Percentiles rank a stretch among this genome's conserved stretches.
Evolutionary conservation across 1,140 invertebrate species (phyloP).

Genomic region (Saccostrea cuccullata): DNA sequence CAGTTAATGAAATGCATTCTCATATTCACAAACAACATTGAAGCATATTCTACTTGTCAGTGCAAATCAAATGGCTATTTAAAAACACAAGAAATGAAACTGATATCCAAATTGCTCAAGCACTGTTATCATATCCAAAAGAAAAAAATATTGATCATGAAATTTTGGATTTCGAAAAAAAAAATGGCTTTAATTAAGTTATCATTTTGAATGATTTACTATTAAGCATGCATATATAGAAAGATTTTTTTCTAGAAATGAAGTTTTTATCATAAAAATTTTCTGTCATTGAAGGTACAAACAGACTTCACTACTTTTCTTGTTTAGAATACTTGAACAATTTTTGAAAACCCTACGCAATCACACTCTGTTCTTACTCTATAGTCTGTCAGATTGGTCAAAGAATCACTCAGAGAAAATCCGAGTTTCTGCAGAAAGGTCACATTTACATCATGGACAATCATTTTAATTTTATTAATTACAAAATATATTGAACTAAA

Average conservation of each 20-base stretch:
- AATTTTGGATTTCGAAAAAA: too few relatives aligned
- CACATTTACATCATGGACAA: not conserved
- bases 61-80: not conserved
- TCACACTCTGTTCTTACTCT: conserved; percentile 12
- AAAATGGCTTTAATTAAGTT: too few relatives aligned
- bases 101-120: conserved; percentile 11
- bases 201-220: too few relatives aligned
- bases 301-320: not conserved
- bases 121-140: not conserved
- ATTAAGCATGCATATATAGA: too few relatives aligned
- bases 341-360: not conserved
- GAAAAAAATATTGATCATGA: too few relatives aligned
- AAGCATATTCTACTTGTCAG: conserved; percentile 25
- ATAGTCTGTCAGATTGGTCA: conserved; percentile 23
- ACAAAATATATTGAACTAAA: not conserved
- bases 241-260: too few relatives aligned
- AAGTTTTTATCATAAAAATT: not conserved
- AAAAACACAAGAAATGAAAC: not conserved
- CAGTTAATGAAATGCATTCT: not conserved
- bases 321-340: not conserved
- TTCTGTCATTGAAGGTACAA: not conserved
- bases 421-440: conserved; percentile 12
- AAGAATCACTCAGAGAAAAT: conserved; percentile 9
- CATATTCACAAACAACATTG: not conserved
- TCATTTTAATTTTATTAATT: not conserved